A percentile compares a stretch with the other conserved stretches of the same genome.
Evolutionary conservation across 2,888 invertebrate species (phyloP).

Genomic region (Proisotoma minuta): DNA sequence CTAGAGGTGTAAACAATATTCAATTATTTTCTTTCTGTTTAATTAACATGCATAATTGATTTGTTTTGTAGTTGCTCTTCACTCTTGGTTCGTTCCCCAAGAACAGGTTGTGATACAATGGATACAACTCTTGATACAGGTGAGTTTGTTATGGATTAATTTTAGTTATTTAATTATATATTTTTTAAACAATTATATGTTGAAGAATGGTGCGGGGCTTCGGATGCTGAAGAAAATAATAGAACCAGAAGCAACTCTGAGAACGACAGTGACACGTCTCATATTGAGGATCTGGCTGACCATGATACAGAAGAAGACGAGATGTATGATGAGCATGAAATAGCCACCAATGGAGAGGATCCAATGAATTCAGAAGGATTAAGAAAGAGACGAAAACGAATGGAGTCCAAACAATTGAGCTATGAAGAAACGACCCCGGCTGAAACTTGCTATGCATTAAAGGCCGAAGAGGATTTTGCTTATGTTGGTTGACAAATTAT

Average conservation of each 20-base stretch:
- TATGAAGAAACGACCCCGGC: conserved; percentile 8
- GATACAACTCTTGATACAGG: conserved; percentile 42
- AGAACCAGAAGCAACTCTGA: conserved; percentile 41
- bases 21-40: too few relatives aligned
- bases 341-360: conserved; percentile 14
- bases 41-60: too few relatives aligned
- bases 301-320: conserved; percentile 39
- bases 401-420: not conserved
- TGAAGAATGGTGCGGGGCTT: conserved; percentile 40
- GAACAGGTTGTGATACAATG: conserved; percentile 40
- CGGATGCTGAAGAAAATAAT: conserved; percentile 38
- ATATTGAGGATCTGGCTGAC: conserved; percentile 39
- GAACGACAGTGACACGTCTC: conserved; percentile 45
- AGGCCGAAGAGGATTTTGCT: conserved; percentile 38
- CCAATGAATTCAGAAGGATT: conserved; percentile 19
- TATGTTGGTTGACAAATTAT: conserved; percentile 26
- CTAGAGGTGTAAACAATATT: too few relatives aligned
- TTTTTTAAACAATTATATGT: not conserved
- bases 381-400: conserved; percentile 22
- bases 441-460: conserved; percentile 27
- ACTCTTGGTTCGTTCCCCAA: conserved; percentile 63
- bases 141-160: conserved; percentile 2
- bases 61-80: conserved; percentile 71
- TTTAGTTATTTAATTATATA: not conserved
- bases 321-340: conserved; percentile 3